Evolutionary conservation across 2,113 vertebrate genomes (phyloP).

Genomic region (Cyphomyrus plagiostoma): DNA sequence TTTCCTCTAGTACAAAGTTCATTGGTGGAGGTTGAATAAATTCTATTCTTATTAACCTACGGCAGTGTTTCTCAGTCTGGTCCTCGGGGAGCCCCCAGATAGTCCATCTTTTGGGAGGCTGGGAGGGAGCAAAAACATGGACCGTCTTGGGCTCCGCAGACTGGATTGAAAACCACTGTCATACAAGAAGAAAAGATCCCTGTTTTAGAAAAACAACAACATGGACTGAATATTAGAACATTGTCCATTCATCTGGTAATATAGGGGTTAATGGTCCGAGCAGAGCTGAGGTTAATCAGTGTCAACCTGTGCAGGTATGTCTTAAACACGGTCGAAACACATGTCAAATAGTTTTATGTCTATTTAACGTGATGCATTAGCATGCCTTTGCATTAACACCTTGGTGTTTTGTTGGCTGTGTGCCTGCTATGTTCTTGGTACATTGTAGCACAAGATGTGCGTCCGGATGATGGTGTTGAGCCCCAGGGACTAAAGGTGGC

Average conservation of each 20-base stretch:
- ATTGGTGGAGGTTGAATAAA: not conserved
- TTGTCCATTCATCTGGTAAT: not conserved
- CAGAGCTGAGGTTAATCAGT: not conserved
- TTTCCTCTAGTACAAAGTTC: not conserved
- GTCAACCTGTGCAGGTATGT: not conserved
- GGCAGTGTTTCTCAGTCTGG: not conserved
- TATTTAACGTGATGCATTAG: not conserved
- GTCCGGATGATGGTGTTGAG: constrained; percentile 26
- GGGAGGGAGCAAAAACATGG: not conserved
- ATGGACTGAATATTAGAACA: not conserved
- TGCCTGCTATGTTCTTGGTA: not conserved
- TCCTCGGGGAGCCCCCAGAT: not conserved
- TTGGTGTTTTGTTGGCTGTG: not conserved
- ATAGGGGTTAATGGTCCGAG: not conserved
- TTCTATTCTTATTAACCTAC: not conserved
- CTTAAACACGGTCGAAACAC: not conserved
- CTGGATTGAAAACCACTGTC: not conserved
- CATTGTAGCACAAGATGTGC: constrained; percentile 25
- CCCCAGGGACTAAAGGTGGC: constrained; percentile 18
- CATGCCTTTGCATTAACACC: not conserved
- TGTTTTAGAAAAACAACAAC: not conserved
- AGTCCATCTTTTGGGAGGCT: not conserved
- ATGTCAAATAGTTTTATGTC: not conserved
- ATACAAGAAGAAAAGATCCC: not conserved
- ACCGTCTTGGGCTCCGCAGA: not conserved